Evolutionary conservation across 1,140 invertebrate species (phyloP).

Genomic region (Musca vetustissima): DNA sequence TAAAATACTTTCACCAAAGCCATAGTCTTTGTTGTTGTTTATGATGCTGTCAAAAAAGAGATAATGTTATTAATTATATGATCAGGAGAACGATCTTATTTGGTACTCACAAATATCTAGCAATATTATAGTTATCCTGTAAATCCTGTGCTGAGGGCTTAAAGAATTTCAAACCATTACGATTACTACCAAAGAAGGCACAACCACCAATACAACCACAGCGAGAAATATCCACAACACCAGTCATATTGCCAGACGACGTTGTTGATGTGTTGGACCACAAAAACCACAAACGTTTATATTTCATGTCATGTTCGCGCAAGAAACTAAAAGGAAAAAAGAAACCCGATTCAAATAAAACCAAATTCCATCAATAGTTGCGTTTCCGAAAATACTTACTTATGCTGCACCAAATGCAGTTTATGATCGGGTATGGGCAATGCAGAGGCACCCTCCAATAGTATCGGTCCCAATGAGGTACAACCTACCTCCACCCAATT

Average conservation of each 20-base stretch:
- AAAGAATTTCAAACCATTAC: conserved; percentile 84
- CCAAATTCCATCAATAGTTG: neutral
- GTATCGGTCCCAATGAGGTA: conserved; percentile 84
- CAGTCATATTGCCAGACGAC: conserved; percentile 31
- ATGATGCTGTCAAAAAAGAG: conserved; percentile 40
- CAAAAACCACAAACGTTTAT: conserved; percentile 90
- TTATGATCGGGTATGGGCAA: conserved; percentile 73
- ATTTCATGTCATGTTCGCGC: conserved; percentile 83
- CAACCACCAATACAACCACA: conserved; percentile 96
- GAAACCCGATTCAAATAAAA: conserved; percentile 5
- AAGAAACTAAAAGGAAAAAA: conserved; percentile 65
- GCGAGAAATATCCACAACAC: conserved; percentile 57
- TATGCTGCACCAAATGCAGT: conserved; percentile 76
- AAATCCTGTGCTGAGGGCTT: conserved; percentile 79
- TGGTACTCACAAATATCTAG: conserved; percentile 66
- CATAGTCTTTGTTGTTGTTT: conserved; percentile 63
- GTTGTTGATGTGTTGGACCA: conserved; percentile 67
- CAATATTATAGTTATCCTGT: conserved; percentile 79
- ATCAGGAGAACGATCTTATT: neutral
- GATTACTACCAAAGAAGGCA: conserved; percentile 88
- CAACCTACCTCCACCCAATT: conserved; percentile 92
- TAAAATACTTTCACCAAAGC: conserved; percentile 92
- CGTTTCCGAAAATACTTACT: conserved; percentile 51
- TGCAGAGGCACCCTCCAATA: conserved; percentile 90
- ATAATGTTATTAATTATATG: no score